Evolutionary conservation across 2,797 vertebrate species (phyloP).

Genomic region (Acanthurus tractus): DNA sequence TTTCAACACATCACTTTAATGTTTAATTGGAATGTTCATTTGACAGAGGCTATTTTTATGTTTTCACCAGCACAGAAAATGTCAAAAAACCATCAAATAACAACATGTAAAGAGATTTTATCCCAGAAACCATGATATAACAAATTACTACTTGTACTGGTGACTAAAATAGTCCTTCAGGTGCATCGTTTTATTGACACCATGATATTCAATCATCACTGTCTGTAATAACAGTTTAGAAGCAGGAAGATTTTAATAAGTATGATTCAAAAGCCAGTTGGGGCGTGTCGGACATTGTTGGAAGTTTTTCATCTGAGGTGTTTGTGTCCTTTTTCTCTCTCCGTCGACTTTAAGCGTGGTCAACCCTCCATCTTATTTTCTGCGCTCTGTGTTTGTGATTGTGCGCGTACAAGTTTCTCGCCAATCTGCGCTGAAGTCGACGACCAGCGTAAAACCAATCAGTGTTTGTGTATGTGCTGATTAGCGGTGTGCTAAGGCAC

Average conservation of each 20-base stretch:
- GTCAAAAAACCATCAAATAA: slow-evolving; percentile 23
- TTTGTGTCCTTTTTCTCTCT: slow-evolving; percentile 3
- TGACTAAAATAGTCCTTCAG: slow-evolving; percentile 9
- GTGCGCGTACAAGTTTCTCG: slow-evolving; percentile 12
- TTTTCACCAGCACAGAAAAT: not conserved
- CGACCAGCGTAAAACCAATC: slow-evolving; percentile 57
- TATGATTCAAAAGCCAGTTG: slow-evolving; percentile 1
- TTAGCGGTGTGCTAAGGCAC: slow-evolving; percentile 65
- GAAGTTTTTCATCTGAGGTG: not conserved
- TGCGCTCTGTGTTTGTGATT: slow-evolving; percentile 6
- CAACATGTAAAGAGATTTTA: not conserved
- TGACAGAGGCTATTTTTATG: slow-evolving; percentile 17
- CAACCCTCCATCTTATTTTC: slow-evolving; percentile 12
- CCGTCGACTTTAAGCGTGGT: slow-evolving; percentile 10
- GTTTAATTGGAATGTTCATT: slow-evolving; percentile 26
- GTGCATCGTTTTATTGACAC: not conserved
- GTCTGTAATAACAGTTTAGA: not conserved
- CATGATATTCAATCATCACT: not conserved
- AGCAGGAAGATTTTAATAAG: not conserved
- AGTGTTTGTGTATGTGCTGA: slow-evolving; percentile 54
- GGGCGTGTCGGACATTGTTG: not conserved
- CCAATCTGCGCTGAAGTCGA: slow-evolving; percentile 44
- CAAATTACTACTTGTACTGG: not conserved
- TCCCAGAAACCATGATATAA: not conserved
- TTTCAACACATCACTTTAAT: slow-evolving; percentile 11